Percentiles rank a stretch among this genome's conserved stretches.
Evolutionary conservation across 2,113 vertebrate species (phyloP).

Genomic region (Oncorhynchus nerka): DNA sequence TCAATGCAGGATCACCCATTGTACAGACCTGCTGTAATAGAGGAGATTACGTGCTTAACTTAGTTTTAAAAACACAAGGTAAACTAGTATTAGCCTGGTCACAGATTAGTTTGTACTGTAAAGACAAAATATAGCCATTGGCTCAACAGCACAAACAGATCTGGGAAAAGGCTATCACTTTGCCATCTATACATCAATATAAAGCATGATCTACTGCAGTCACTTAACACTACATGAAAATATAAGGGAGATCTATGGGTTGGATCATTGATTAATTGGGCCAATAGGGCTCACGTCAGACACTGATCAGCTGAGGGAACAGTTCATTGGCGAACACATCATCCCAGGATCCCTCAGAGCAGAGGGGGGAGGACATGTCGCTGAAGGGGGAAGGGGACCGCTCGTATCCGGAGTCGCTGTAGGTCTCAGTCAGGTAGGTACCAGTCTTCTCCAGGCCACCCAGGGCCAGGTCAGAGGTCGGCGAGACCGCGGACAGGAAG

Average conservation of each 20-base stretch:
- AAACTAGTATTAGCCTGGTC: background rate
- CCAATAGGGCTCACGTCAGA: slow-evolving; percentile 60
- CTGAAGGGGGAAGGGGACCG: slow-evolving; percentile 89
- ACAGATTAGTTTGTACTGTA: too few species aligned
- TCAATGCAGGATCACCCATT: slow-evolving; percentile 29
- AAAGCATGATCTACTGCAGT: slow-evolving; percentile 31
- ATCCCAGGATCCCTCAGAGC: slow-evolving; percentile 80
- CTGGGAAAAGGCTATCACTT: background rate
- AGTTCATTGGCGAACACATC: slow-evolving; percentile 95
- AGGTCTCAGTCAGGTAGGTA: slow-evolving; percentile 77
- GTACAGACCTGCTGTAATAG: slow-evolving; percentile 65
- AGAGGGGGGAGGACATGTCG: slow-evolving; percentile 85
- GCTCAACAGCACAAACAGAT: background rate
- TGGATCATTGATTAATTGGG: slow-evolving; percentile 5
- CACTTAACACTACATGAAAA: slow-evolving; percentile 15
- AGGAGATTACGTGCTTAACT: slow-evolving; percentile 45
- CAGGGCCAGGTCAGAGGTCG: slow-evolving; percentile 36
- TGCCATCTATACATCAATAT: slow-evolving; percentile 24
- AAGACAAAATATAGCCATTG: background rate
- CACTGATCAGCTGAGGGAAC: slow-evolving; percentile 93
- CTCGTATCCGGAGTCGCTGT: slow-evolving; percentile 92
- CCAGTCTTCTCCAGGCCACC: slow-evolving; percentile 71
- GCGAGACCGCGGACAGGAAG: slow-evolving; percentile 70
- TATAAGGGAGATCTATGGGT: slow-evolving; percentile 9
- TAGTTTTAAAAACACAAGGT: slow-evolving; percentile 16